These are phyloP conservation scores for Sebastiscus albofasciatus DNA, from an alignment of 2,797 vertebrate genomes.

Conservation along the genomic window DNA sequence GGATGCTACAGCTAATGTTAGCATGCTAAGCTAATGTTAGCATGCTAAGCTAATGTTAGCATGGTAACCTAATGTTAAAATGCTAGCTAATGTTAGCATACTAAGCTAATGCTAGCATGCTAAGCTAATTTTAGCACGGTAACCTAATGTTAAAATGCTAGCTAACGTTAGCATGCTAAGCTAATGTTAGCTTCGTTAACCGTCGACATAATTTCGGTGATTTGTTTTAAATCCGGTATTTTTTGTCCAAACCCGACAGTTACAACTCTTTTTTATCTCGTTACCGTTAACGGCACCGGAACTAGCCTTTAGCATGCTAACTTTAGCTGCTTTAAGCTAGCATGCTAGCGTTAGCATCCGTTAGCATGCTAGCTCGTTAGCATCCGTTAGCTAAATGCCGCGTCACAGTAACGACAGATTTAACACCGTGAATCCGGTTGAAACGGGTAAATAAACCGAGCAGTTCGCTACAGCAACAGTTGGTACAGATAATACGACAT, in stretches of 20 bases:
- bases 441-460: not conserved
- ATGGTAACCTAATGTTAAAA: conserved; percentile 40
- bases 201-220: too few species aligned
- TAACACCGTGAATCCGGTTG: conserved; percentile 22
- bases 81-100: conserved; percentile 33
- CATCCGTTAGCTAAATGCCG: conserved; percentile 72
- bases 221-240: not conserved
- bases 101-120: not conserved
- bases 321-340: not conserved
- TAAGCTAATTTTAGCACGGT: not conserved
- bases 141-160: too few species aligned
- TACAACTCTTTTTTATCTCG: not conserved
- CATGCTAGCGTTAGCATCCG: not conserved
- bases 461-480: not conserved
- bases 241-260: not conserved
- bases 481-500: fast-evolving
- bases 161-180: conserved; percentile 14
- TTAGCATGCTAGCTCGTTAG: not conserved
- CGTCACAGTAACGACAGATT: conserved; percentile 68
- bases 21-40: not conserved
- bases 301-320: conserved; percentile 7
- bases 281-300: not conserved
- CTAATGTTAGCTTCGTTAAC: not conserved
- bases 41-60: not conserved
- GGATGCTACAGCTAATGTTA: conserved; percentile 61